Base-by-base conservation (phyloP, 2,797 vertebrate genomes). In the Garrulus glandarius region DNA sequence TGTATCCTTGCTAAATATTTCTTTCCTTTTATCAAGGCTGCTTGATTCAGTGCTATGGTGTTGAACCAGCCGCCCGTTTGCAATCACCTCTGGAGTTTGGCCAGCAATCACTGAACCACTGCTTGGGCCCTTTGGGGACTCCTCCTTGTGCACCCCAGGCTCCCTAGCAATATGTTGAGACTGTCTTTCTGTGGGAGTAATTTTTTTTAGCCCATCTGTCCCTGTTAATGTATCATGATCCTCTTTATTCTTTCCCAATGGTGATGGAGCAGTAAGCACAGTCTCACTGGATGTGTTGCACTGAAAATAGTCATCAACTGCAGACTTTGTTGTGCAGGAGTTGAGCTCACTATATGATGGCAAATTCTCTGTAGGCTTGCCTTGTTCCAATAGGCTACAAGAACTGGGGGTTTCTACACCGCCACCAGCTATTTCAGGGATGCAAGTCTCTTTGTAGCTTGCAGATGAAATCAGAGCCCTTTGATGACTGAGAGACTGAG, bases 1-100 rank as follows among this genome's bases (percentile, higher is more conserved):
- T 4, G 99, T 99, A 96, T 99, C 99, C 97, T 99, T 99, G 98
- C 98, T 99, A 97, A 99, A 99, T 93, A 99, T 99, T 98, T 99
- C 99, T 98, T 99, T 99, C 96, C 98, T 98, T 97, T 99, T 99
- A 97, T 99, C 99, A 91, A 99, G 98, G 97, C 99, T 98, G 98
- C 98, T 98, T 37, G 98, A 98, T 93, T 99, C 99, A 22, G 98
- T 44, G n/a, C 98, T 96, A 37, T 99, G 98, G 92, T 98, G 98
- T 95, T 99, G 99, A 92, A 98, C 98, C 65, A 99, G 98, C 84
- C 99, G 98, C 85, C 99, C 99, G 0, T 99, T 99, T 64, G 98
- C 97, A 6, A 99, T 96, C 43, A 98, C 97, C 91, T 99, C 99
- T 5, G 98, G 97, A 34, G 97, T 91, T 30, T 98, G 98, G 70